These are phyloP conservation scores for Creontiades dilutus DNA, from an alignment of 2,888 invertebrate genomes.

Conservation along the genomic window DNA sequence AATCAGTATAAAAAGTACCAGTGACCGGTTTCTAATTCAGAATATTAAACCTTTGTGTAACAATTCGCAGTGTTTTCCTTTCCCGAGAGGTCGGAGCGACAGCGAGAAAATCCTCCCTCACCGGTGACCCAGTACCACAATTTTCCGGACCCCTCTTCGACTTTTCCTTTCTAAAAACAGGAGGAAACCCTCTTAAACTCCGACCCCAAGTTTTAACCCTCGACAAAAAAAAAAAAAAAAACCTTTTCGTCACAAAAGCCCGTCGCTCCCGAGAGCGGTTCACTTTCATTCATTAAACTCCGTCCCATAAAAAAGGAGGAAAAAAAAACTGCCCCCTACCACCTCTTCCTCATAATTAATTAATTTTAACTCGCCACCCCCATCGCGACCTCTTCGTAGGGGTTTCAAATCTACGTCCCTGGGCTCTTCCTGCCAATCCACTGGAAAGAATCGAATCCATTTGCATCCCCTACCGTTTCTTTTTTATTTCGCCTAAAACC, in stretches of 20 bases:
- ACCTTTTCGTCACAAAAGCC: slow-evolving; percentile 34
- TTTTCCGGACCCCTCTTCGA: background rate
- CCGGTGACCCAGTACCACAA: slow-evolving; percentile 26
- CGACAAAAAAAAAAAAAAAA: no score
- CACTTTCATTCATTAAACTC: slow-evolving; percentile 56
- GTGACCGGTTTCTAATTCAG: no score
- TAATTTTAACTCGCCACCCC: slow-evolving; percentile 25
- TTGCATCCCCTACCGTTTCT: slow-evolving; percentile 33
- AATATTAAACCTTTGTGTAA: no score
- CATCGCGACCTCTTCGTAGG: background rate
- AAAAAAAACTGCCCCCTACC: background rate
- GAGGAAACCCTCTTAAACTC: slow-evolving; percentile 2
- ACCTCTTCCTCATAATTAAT: slow-evolving; percentile 54
- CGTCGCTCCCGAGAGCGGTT: slow-evolving; percentile 30
- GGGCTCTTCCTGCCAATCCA: slow-evolving; percentile 50
- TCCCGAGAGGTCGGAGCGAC: no score
- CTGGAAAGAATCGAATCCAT: slow-evolving; percentile 61
- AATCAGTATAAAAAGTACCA: no score
- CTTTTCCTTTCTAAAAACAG: slow-evolving; percentile 8
- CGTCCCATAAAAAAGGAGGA: background rate
- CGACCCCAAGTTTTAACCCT: slow-evolving; percentile 1
- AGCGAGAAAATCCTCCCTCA: no score
- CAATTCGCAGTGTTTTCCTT: no score
- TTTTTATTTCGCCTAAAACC: slow-evolving; percentile 45
- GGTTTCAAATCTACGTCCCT: slow-evolving; percentile 34